These are phyloP conservation scores for Eclectus roratus DNA, from an alignment of 2,113 vertebrate species.

Conservation along the genomic window DNA sequence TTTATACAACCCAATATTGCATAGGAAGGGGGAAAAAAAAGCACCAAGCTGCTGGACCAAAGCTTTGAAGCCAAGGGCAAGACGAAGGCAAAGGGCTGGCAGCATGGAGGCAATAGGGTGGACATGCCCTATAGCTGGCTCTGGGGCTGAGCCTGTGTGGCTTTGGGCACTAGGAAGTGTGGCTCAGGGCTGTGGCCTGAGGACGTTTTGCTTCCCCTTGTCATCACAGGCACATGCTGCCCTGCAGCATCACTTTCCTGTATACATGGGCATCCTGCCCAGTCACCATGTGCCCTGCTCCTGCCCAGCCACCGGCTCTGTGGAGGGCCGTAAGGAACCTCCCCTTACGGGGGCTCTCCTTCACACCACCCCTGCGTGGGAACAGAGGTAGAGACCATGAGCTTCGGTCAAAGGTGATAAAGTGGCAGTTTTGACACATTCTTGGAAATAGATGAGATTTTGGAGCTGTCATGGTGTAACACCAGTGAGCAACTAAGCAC, in stretches of 20 bases:
- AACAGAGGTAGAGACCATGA: not conserved
- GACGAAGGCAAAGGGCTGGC: too few relatives aligned
- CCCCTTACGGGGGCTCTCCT: not conserved
- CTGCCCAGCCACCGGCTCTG: accelerated
- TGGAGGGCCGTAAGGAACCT: not conserved
- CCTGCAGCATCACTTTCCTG: not conserved
- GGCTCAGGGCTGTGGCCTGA: accelerated
- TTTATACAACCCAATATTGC: accelerated
- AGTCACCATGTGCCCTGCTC: too few relatives aligned
- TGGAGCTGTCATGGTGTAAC: not conserved
- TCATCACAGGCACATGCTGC: accelerated
- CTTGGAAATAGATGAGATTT: not conserved
- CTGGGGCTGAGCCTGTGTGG: accelerated
- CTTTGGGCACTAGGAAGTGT: not conserved
- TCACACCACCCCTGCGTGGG: accelerated
- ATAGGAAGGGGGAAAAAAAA: not conserved
- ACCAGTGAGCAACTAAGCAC: not conserved
- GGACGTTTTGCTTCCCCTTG: not conserved
- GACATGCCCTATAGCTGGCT: too few relatives aligned
- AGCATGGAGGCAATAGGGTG: not conserved
- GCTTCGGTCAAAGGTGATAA: not conserved
- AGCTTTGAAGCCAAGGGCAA: not conserved
- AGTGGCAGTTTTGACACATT: not conserved
- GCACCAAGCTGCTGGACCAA: not conserved
- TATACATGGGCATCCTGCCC: accelerated